Conservation (phyloP, 2,888 invertebrate species). For the Drosophila diplacantha region DNA sequence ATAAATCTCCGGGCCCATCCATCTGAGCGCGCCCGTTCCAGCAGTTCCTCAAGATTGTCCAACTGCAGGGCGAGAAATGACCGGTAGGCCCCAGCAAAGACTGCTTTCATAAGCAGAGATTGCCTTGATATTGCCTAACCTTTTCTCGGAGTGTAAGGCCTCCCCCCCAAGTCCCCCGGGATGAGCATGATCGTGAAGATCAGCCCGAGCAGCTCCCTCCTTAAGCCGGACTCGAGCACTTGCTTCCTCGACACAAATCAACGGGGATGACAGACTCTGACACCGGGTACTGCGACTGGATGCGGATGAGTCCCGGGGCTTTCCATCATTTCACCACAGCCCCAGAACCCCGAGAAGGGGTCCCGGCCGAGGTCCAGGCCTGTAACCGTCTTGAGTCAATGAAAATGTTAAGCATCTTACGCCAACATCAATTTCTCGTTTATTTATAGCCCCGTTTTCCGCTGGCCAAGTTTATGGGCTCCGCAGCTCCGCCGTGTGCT, state of each 20-base stretch:
- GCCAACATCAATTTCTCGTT: slow-evolving; percentile 63
- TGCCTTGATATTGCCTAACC: neutral
- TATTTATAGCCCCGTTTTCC: slow-evolving; percentile 58
- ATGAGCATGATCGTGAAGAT: slow-evolving; percentile 34
- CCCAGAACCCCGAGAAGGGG: slow-evolving; percentile 3
- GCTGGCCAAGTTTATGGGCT: slow-evolving; percentile 51
- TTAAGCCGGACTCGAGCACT: slow-evolving; percentile 63
- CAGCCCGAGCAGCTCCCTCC: slow-evolving; percentile 47
- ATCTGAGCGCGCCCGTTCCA: slow-evolving; percentile 44
- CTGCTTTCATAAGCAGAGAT: neutral
- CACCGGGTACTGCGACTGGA: slow-evolving; percentile 34
- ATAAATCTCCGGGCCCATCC: slow-evolving; percentile 61
- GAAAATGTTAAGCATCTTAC: slow-evolving; percentile 63
- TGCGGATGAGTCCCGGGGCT: slow-evolving; percentile 24
- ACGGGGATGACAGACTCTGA: slow-evolving; percentile 64
- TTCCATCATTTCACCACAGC: slow-evolving; percentile 23
- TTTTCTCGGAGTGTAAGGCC: neutral
- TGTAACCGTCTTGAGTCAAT: slow-evolving; percentile 49
- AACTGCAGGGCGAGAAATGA: slow-evolving; percentile 13
- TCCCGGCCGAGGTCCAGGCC: slow-evolving; percentile 6
- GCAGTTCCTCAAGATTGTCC: slow-evolving; percentile 36
- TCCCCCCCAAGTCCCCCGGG: neutral
- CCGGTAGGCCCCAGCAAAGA: too few relatives aligned
- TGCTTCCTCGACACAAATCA: slow-evolving; percentile 70
- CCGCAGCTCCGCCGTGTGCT: neutral